These are phyloP conservation scores for Mus spicilegus DNA, from an alignment of 2,113 vertebrate genomes.

Conservation along the genomic window DNA sequence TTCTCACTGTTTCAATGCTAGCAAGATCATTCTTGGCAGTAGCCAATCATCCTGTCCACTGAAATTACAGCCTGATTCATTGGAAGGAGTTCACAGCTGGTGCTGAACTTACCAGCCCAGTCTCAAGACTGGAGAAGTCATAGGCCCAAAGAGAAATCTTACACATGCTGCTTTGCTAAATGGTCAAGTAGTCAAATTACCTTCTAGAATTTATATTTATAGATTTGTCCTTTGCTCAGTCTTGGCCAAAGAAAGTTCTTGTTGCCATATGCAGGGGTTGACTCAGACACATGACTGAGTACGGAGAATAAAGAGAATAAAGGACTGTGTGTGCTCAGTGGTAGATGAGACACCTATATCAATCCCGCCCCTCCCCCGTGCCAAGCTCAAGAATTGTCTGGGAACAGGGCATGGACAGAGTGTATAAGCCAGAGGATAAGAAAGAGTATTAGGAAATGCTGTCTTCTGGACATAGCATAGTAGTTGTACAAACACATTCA, in stretches of 20 bases:
- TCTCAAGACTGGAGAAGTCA: not conserved
- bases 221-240: not conserved
- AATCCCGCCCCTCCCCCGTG: not conserved
- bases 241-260: not conserved
- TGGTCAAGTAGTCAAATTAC: not conserved
- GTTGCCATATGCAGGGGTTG: not conserved
- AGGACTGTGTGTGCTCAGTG: not conserved
- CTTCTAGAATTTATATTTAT: not conserved
- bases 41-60: not conserved
- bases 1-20: not conserved
- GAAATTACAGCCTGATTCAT: too few relatives aligned
- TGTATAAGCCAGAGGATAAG: not conserved
- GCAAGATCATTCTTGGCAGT: not conserved
- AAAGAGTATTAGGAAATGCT: not conserved
- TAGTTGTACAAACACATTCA: not conserved
- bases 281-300: not conserved
- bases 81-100: too few relatives aligned
- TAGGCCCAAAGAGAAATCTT: not conserved
- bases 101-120: not conserved
- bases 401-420: too few relatives aligned
- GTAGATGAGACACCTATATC: not conserved
- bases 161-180: not conserved
- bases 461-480: too few relatives aligned
- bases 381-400: not conserved
- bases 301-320: not conserved